phyloP scores from a whole-genome alignment of 2,113 vertebrate genomes.

The Lepisosteus osseus region DNA sequence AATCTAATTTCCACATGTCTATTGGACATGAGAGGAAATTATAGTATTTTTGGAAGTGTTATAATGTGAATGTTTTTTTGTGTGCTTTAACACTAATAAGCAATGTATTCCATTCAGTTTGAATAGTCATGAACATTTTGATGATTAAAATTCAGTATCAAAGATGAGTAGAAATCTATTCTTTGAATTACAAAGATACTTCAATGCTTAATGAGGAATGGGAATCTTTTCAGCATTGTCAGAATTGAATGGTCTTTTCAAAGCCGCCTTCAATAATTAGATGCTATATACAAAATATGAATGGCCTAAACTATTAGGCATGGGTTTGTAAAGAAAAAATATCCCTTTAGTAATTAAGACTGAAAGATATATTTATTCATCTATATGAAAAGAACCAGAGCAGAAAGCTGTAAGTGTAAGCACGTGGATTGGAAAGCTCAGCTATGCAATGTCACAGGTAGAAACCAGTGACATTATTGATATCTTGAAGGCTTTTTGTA shows the following conservation, averaged over 20 bases:
- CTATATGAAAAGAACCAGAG: constrained; percentile 36
- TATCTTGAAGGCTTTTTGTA: too few relatives aligned
- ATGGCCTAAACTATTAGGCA: constrained; percentile 43
- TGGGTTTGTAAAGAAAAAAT: constrained; percentile 45
- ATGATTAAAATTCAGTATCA: constrained; percentile 60
- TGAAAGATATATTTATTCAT: constrained; percentile 47
- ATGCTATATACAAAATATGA: constrained; percentile 55
- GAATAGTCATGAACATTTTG: constrained; percentile 63
- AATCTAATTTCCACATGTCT: constrained; percentile 24
- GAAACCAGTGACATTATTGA: too few relatives aligned
- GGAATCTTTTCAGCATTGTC: constrained; percentile 50
- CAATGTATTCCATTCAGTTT: constrained; percentile 59
- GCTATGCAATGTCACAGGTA: too few relatives aligned
- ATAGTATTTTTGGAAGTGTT: constrained; percentile 76
- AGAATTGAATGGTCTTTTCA: constrained; percentile 65
- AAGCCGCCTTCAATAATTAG: constrained; percentile 62
- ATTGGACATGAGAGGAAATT: constrained; percentile 68
- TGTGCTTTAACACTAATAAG: constrained; percentile 50
- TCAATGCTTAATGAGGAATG: constrained; percentile 64
- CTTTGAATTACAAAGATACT: constrained; percentile 52
- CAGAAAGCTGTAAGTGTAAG: constrained; percentile 36
- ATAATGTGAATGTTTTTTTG: constrained; percentile 59
- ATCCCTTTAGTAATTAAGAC: constrained; percentile 49
- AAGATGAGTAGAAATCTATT: constrained; percentile 55
- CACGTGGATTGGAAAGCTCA: constrained; percentile 35